Evolutionary conservation across 2,888 invertebrate species (phyloP), one percentile per base, ranked within the genome.

Genomic region (Diplazon laetatorius): DNA sequence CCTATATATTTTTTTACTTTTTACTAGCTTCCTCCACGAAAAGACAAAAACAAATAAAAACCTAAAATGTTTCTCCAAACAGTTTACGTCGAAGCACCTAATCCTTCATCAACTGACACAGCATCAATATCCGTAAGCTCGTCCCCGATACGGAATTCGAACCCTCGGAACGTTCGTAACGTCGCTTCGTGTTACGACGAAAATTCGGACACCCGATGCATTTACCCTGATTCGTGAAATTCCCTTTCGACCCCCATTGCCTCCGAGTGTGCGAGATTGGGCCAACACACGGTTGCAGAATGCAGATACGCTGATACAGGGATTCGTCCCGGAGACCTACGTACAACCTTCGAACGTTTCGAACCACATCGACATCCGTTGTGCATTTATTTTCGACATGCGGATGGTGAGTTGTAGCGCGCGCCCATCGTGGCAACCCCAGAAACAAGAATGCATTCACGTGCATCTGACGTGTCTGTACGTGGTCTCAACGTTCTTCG

Each of bases 341-440:
- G 50, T 44, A 59, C 20, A 59, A 69, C 57, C 62, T 73, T 69
- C 30, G 68, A 46, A 42, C 57, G 63, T 65, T 59, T 76, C n/a
- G 30, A 63, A 68, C 62, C 55, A 60, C 75, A 72, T 78, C 69
- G 74, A 70, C 74, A 75, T 75, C 66, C 48, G 25, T 50, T 59
- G 76, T 76, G 78, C 76, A 72, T 78, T 82, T 75, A 80, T 82
- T 82, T 80, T 76, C n/a, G 76, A 77, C 70, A 80, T 80, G 75
- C 73, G 77, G 78, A 82, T 80, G 57, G 66, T n/a, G n/a, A n/a
- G n/a, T n/a, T n/a, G 63, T 52, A 52, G 69, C 69, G 65, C 68
- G 59, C 59, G 42, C 57, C 50, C n/a, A n/a, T n/a, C n/a, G n/a
- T n/a, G 63, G 60, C 35, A 63, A 39, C 25, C 73, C 50, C 44